Evolutionary conservation across 2,797 vertebrate genomes (phyloP), one percentile per base, ranked within the genome.

Genomic region (Chaenodraco wilsoni): DNA sequence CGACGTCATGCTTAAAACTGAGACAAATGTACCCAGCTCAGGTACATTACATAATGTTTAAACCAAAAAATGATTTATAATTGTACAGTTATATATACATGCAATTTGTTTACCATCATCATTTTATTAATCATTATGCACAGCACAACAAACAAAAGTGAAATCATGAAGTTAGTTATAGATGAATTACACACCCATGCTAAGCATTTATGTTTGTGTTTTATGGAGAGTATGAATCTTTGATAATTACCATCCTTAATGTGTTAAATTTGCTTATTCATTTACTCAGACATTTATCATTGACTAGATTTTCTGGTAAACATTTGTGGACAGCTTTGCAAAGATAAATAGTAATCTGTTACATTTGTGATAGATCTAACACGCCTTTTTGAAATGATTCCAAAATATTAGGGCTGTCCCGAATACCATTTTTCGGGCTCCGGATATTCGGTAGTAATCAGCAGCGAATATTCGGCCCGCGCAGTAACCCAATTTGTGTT

Each of bases 1-100:
- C 64, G 65, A 72, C 48, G 6, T 51, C 52, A 21, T 45, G 1
- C 8, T 66, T 15, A 63, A 72, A 40, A 59, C 14, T 0, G 50
- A 73, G 43, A 68, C 37, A 1, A 0, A 44, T 17, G 12, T 27
- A 4, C 19, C 41, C 33, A 52, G 8, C 66, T 11, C 64, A 61
- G 79, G 84, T 82, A 21, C 19, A 16, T 43, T 3, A 1, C 43
- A 15, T 45, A 17, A 21, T 4, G 2, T 48, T 9, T 27, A 5
- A 27, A 5, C 27, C 27, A 27, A 27, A 27, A 27, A 1, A 27
- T 27, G 1, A 27, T 27, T 27, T 27, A 27, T 5, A 27, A 27
- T 27, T 27, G 27, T 27, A 27, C 27, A 27, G 27, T 27, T 27
- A 27, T 27, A 27, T 27, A 27, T 27, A 27, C 27, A 27, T 27